phyloP scores from a whole-genome alignment of 2,113 vertebrate species.

The Podarcis raffonei region DNA sequence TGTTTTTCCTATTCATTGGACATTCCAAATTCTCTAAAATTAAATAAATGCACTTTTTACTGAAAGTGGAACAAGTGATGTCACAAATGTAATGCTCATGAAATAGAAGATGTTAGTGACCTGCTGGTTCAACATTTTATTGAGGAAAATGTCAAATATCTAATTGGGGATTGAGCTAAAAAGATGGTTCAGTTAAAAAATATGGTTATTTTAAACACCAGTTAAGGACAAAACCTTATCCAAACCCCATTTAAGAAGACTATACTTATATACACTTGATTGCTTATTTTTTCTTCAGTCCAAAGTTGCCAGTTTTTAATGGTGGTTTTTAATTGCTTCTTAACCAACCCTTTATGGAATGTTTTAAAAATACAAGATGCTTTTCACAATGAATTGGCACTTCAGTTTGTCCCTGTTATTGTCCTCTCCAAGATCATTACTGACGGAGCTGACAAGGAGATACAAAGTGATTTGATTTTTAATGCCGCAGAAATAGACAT shows the following conservation, averaged over 20 bases:
- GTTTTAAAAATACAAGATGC: too few relatives aligned
- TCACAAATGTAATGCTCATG: background rate
- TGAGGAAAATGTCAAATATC: background rate
- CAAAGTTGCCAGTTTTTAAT: too few relatives aligned
- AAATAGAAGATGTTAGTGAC: background rate
- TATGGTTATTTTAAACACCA: background rate
- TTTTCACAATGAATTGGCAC: too few relatives aligned
- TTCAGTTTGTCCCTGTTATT: too few relatives aligned
- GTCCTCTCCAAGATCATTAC: too few relatives aligned
- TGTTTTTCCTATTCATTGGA: slow-evolving; percentile 8
- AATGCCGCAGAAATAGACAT: too few relatives aligned
- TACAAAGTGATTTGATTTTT: too few relatives aligned
- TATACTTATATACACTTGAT: too few relatives aligned
- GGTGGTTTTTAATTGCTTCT: too few relatives aligned
- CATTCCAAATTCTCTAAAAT: slow-evolving; percentile 1
- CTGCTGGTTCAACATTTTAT: background rate
- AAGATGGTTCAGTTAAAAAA: background rate
- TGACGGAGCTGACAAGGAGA: too few relatives aligned
- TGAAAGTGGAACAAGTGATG: background rate
- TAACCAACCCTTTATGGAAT: too few relatives aligned
- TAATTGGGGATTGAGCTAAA: background rate
- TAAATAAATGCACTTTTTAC: background rate
- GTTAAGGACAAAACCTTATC: background rate
- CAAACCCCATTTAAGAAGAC: background rate
- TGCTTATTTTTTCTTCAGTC: too few relatives aligned